Base-by-base conservation (phyloP, 1,140 invertebrate species). In the Aphidius gifuensis region DNA sequence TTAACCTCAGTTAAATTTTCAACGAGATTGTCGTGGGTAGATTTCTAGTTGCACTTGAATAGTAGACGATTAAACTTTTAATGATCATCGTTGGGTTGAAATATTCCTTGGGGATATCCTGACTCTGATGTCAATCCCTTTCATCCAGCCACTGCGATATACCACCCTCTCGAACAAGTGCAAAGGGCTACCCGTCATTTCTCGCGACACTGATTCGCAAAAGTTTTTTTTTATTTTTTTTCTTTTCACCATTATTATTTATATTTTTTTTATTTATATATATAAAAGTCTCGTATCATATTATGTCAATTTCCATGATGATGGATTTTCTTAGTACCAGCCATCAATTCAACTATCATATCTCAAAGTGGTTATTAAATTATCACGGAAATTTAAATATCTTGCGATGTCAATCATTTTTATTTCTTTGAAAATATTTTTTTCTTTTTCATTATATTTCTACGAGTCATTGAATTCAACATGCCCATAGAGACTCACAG, bases 51-150 rank as follows among this genome's bases (percentile, higher is more conserved):
- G 71, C 62, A 65, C 69, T 68, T 75, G 67, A 75, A 75, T 74
- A 55, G 67, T 64, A 66, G 60, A 69, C 75, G 70, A 71, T 77
- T 76, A 74, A 76, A 78, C 68, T 78, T 78, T 78, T 76, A 78
- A 77, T 75, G 74, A 76, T 72, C 73, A 68, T 71, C 69, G 73
- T 67, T 68, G 66, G 23, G 68, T 58, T 72, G 64, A 71, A 75
- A 67, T 70, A 67, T 67, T 32, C 69, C 63, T 55, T 61, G 66
- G 43, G 71, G 69, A 77, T 77, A 71, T 74, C 66, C 71, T 55
- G 43, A 11, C 43, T 44, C 43, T 44, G 43, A 44, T 57, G 16
- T 46, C 67, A 68, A 69, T 64, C 62, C 64, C 64, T 32, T 48
- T 50, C 1, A 32, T 32, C 23, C 23, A 3, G 4, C 23, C 4